Evolutionary conservation across 1,140 invertebrate genomes (phyloP).

Genomic region (Drusus annulatus): DNA sequence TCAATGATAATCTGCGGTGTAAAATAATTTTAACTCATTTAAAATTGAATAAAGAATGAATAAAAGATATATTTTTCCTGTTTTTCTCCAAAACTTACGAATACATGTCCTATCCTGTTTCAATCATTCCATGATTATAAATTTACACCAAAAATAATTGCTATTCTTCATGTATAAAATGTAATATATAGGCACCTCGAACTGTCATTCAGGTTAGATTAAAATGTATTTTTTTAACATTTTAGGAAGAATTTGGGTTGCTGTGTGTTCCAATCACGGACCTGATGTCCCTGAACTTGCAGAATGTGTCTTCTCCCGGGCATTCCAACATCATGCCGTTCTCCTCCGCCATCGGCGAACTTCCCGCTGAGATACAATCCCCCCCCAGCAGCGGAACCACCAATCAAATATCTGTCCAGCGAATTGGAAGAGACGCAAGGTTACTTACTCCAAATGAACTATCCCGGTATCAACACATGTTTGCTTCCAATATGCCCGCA

Average conservation of each 20-base stretch:
- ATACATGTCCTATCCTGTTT: not conserved
- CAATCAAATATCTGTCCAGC: conserved; percentile 66
- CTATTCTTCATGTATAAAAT: no score
- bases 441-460: conserved; percentile 65
- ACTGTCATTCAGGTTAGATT: no score
- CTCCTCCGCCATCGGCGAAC: conserved; percentile 50
- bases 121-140: no score
- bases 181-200: no score
- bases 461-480: conserved; percentile 61
- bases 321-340: conserved; percentile 49
- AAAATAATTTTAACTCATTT: no score
- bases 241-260: conserved; percentile 67
- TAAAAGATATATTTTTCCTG: not conserved
- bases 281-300: conserved; percentile 60
- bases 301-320: conserved; percentile 50
- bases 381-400: conserved; percentile 27
- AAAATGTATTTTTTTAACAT: conserved; percentile 3
- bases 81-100: not conserved
- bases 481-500: conserved; percentile 50
- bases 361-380: conserved; percentile 46
- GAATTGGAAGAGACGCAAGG: conserved; percentile 67
- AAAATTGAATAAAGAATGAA: not conserved
- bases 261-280: conserved; percentile 68
- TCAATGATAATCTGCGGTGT: no score
- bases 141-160: no score